Evolutionary conservation across 2,888 invertebrate genomes (phyloP).

Genomic region (Drosophila dives): DNA sequence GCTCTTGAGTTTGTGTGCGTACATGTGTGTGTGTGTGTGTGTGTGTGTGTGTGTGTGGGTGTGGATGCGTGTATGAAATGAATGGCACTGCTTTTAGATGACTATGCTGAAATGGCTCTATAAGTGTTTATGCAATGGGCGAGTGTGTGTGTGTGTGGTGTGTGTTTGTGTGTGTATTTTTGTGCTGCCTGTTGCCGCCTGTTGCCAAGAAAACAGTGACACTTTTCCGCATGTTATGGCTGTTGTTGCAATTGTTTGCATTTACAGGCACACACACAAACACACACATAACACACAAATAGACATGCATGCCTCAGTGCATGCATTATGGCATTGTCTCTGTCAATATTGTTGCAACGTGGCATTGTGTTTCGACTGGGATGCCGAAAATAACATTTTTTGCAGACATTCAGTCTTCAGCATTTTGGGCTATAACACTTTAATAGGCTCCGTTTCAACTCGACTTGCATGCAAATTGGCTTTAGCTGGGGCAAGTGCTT

Average conservation of each 20-base stretch:
- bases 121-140: conserved; percentile 75
- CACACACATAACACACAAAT: not conserved
- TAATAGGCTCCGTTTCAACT: conserved; percentile 46
- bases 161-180: conserved; percentile 20
- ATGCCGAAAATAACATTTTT: conserved; percentile 57
- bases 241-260: conserved; percentile 75
- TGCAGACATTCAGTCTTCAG: conserved; percentile 62
- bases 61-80: conserved; percentile 32
- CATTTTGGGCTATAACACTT: conserved; percentile 51
- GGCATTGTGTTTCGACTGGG: conserved; percentile 50
- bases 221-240: conserved; percentile 78
- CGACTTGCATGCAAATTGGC: conserved; percentile 44
- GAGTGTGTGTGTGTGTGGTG: conserved; percentile 18
- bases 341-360: conserved; percentile 72
- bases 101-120: conserved; percentile 73
- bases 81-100: conserved; percentile 74
- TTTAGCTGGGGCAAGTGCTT: conserved; percentile 25
- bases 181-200: conserved; percentile 48
- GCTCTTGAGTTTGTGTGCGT: conserved; percentile 31
- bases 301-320: conserved; percentile 42
- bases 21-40: conserved; percentile 6
- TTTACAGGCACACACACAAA: conserved; percentile 35
- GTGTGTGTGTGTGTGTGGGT: conserved; percentile 1
- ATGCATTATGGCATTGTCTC: conserved; percentile 76
- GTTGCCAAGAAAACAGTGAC: conserved; percentile 72